Evolutionary conservation across 2,797 vertebrate genomes (phyloP).

Genomic region (Gymnopithys bicolor): DNA sequence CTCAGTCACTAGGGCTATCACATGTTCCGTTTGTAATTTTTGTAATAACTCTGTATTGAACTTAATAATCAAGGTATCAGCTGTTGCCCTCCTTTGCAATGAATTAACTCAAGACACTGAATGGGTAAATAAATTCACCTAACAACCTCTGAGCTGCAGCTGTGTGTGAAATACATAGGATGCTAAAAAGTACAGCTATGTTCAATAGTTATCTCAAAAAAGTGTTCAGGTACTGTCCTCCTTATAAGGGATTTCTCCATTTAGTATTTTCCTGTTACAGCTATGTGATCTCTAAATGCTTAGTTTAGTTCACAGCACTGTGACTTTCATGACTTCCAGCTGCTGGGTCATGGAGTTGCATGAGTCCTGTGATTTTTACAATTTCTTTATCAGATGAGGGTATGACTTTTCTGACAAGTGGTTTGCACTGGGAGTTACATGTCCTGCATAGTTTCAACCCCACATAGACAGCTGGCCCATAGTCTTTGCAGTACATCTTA

Average conservation of each 20-base stretch:
- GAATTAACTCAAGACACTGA: background rate
- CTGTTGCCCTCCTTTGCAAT: background rate
- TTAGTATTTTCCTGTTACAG: background rate
- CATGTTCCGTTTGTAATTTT: background rate
- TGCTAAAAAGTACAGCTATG: background rate
- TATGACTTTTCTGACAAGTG: background rate
- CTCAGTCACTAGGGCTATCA: background rate
- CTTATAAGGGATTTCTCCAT: background rate
- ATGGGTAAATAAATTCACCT: background rate
- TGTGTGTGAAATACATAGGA: background rate
- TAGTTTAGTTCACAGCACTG: background rate
- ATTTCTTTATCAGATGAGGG: background rate
- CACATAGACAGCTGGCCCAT: background rate
- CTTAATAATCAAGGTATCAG: background rate
- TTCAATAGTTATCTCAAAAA: background rate
- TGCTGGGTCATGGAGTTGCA: background rate
- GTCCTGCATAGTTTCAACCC: background rate
- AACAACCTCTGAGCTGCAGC: background rate
- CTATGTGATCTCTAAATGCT: background rate
- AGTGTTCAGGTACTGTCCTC: background rate
- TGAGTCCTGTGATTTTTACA: background rate
- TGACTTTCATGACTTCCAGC: background rate
- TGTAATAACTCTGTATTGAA: background rate
- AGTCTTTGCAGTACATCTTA: background rate
- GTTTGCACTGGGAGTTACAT: background rate